phyloP scores from a whole-genome alignment of 1,140 invertebrate genomes.

The Eriocheir sinensis region DNA sequence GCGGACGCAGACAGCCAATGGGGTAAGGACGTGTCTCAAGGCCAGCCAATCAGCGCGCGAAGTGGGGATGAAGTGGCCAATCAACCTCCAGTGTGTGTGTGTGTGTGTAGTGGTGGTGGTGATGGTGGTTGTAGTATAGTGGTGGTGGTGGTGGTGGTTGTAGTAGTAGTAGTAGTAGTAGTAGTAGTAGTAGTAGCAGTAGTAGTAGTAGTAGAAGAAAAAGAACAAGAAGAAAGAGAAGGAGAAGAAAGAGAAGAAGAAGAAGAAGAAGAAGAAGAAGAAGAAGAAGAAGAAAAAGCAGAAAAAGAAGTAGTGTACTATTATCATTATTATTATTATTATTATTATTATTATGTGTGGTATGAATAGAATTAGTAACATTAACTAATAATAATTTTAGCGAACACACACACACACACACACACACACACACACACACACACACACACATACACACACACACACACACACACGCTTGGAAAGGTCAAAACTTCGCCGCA shows the following conservation, averaged over 20 bases:
- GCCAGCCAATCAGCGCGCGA: no score
- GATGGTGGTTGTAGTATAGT: no score
- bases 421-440: constrained; percentile 43
- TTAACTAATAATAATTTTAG: not conserved
- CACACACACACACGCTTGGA: not conserved
- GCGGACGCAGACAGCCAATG: no score
- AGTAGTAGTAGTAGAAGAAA: not conserved
- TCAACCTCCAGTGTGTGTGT: no score
- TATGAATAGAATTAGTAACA: not conserved
- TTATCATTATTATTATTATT: not conserved
- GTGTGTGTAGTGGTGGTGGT: no score
- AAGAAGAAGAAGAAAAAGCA: not conserved
- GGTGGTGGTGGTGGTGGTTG: no score
- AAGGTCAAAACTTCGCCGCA: not conserved
- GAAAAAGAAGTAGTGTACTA: not conserved
- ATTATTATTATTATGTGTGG: not conserved
- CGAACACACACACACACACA: constrained; percentile 1
- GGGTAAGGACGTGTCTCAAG: no score
- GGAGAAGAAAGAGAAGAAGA: not conserved
- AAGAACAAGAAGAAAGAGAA: not conserved
- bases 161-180: not conserved
- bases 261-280: not conserved
- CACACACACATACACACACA: constrained; percentile 34
- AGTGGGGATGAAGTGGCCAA: no score
- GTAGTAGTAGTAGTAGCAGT: not conserved